A percentile compares a stretch with the other conserved stretches of the same genome.
phyloP scores from a whole-genome alignment of 2,888 invertebrate species.

The Cepaea hortensis region DNA sequence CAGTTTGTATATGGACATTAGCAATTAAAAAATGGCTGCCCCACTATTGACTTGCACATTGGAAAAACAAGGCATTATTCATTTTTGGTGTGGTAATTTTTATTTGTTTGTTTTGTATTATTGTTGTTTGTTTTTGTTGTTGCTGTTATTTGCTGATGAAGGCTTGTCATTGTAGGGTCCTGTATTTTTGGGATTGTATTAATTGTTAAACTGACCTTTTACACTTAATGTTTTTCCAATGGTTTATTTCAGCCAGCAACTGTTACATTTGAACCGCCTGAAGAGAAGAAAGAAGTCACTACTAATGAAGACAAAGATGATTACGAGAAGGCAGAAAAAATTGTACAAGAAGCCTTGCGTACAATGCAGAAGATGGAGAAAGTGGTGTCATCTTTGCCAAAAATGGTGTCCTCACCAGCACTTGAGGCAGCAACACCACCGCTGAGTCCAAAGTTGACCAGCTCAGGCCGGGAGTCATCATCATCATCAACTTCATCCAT shows the following conservation, averaged over 20 bases:
- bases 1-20: too few relatives aligned
- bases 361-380: slow-evolving; percentile 55
- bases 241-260: neutral
- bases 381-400: slow-evolving; percentile 33
- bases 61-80: too few relatives aligned
- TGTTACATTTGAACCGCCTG: slow-evolving; percentile 29
- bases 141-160: too few relatives aligned
- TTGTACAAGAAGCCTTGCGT: slow-evolving; percentile 63
- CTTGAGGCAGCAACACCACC: slow-evolving; percentile 4
- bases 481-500: slow-evolving; percentile 36
- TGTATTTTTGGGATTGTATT: too few relatives aligned
- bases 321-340: slow-evolving; percentile 58
- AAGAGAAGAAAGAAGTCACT: slow-evolving; percentile 61
- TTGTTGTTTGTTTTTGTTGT: too few relatives aligned
- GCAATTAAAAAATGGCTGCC: too few relatives aligned
- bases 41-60: too few relatives aligned
- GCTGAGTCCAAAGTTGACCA: slow-evolving; percentile 23
- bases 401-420: slow-evolving; percentile 38
- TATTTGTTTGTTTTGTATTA: too few relatives aligned
- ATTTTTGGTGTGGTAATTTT: too few relatives aligned
- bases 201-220: neutral
- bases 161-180: too few relatives aligned
- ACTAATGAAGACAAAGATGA: slow-evolving; percentile 54
- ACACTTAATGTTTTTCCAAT: neutral
- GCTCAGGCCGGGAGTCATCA: neutral